Evolutionary conservation across 2,113 vertebrate species (phyloP), one percentile per base, ranked within the genome.

Genomic region (Cryptotis parvus): DNA sequence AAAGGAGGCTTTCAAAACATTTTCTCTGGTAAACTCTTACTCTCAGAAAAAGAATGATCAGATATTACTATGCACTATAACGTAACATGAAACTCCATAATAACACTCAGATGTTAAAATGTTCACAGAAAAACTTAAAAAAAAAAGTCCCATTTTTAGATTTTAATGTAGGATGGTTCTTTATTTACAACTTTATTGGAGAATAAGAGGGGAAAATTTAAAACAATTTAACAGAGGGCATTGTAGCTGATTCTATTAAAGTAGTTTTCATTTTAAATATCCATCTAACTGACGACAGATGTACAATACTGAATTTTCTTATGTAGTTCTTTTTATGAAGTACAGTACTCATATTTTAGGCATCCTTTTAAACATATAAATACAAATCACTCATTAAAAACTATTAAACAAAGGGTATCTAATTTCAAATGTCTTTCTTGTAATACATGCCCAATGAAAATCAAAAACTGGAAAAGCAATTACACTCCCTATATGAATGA

Each of bases 181-280:
- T 98, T 98, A 98, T 98, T 98, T 98, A 98, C 98, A 98, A 95
- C 90, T 97, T 97, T 94, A 96, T 97, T 97, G 97, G 97, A 97
- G 97, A 97, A 97, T 95, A 97, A 93, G 87, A 41, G 26, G 55
- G 94, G 89, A 86, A 97, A 95, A 37, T 97, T 92, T 95, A 97
- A 96, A 97, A 96, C 94, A 93, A 95, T 97, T 95, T 90, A 97
- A 97, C 80, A 95, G 83, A 97, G 96, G 97, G 96, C 94, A 96
- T 73, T 9, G 4, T 43, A 85, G 89, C 68, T 73, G 96, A 96
- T 91, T 89, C 90, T 94, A 37, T 91, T 78, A 77, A 84, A 96
- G 75, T 90, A 78, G 91, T 89, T 63, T 84, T 77, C 85, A 84
- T 90, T 95, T 95, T 94, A 94, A 94, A 94, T n/a, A 95, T 84